Percentiles rank a stretch among this genome's conserved stretches.
These are phyloP conservation scores for Lytechinus variegatus DNA, from an alignment of 35 echinoderm and acorn worm species.

Conservation along the genomic window DNA sequence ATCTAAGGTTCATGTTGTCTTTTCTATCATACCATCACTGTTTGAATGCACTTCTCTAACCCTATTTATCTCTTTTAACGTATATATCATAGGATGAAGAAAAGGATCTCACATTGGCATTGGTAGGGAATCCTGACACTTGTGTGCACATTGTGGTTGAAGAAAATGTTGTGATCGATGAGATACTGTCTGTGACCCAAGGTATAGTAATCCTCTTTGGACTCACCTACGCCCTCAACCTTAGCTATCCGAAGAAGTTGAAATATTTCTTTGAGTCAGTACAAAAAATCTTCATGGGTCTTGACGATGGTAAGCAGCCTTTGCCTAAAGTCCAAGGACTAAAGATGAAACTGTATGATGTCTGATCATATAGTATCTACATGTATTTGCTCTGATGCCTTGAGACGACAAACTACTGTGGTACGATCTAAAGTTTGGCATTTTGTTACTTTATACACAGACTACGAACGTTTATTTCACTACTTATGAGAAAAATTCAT, in stretches of 20 bases:
- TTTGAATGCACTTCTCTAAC: constrained; percentile 34
- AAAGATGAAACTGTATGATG: constrained; percentile 48
- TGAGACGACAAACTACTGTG: constrained; percentile 33
- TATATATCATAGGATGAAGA: constrained; percentile 21
- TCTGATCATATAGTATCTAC: constrained; percentile 17
- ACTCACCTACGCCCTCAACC: constrained; percentile 55
- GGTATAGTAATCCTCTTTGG: too few species aligned
- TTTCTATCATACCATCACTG: constrained; percentile 31
- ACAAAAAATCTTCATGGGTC: constrained; percentile 55
- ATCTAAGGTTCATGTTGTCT: constrained; percentile 32
- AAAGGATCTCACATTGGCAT: constrained; percentile 35
- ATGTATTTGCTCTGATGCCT: constrained; percentile 29
- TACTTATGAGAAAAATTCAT: not conserved
- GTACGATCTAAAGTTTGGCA: not conserved
- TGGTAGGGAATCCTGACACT: too few species aligned
- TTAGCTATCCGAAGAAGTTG: constrained; percentile 52
- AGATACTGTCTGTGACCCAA: too few species aligned
- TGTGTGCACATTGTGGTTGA: too few species aligned
- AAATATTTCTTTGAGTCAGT: constrained; percentile 58
- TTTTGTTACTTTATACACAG: constrained; percentile 27
- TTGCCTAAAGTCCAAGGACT: constrained; percentile 56
- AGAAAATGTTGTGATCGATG: too few species aligned
- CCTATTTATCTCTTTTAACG: not conserved
- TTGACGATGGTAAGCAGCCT: constrained; percentile 55
- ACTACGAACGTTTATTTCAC: constrained; percentile 27